These are phyloP conservation scores for Troides aeacus DNA, from an alignment of 2,888 invertebrate species.

Conservation along the genomic window DNA sequence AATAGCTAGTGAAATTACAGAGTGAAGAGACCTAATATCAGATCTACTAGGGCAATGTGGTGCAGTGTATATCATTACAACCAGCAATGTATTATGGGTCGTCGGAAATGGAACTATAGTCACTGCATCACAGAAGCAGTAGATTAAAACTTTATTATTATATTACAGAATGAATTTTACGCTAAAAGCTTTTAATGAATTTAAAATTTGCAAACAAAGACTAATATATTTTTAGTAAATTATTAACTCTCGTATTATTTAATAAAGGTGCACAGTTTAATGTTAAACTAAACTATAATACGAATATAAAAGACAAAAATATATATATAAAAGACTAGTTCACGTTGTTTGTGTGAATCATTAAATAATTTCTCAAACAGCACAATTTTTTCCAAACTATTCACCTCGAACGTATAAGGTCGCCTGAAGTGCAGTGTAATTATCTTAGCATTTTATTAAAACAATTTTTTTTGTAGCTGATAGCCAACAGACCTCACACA, in stretches of 20 bases:
- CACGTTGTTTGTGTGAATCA: too few relatives aligned
- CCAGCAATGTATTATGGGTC: too few relatives aligned
- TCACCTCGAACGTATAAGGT: not conserved
- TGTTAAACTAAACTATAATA: not conserved
- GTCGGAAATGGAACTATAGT: too few relatives aligned
- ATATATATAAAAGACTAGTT: not conserved
- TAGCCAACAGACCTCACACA: constrained; percentile 28
- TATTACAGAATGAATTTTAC: too few relatives aligned
- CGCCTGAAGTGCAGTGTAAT: not conserved
- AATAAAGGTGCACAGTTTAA: not conserved
- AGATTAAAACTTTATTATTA: too few relatives aligned
- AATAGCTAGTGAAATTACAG: too few relatives aligned
- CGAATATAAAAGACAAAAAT: not conserved
- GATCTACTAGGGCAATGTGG: too few relatives aligned
- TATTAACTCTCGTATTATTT: not conserved
- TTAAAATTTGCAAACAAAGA: not conserved
- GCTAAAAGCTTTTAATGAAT: not conserved
- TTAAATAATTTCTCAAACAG: not conserved
- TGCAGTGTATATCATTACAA: too few relatives aligned
- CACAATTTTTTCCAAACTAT: not conserved
- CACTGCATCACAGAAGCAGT: too few relatives aligned
- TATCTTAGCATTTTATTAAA: not conserved
- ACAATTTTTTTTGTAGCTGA: not conserved
- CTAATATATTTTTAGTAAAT: too few relatives aligned
- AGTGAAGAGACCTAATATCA: too few relatives aligned